These are phyloP conservation scores for Aphidius colemani DNA, from an alignment of 2,888 invertebrate genomes.

Conservation along the genomic window DNA sequence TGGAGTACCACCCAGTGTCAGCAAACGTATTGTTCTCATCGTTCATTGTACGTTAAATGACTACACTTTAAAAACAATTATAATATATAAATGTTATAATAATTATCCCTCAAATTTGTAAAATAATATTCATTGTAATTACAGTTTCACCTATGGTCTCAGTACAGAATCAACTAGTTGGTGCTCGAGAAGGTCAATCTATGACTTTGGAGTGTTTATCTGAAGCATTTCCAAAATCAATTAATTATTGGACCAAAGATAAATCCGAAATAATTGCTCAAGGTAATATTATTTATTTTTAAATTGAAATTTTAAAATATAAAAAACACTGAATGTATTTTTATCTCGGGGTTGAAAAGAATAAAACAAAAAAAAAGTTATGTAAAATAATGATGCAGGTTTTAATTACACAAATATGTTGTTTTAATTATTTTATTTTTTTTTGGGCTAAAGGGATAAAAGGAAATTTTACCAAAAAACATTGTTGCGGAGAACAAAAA, in stretches of 20 bases:
- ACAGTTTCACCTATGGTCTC: slow-evolving; percentile 66
- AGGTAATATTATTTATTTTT: slow-evolving; percentile 47
- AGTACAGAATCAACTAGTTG: slow-evolving; percentile 65
- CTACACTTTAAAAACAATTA: neutral
- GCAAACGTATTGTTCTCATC: slow-evolving; percentile 84
- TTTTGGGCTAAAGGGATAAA: too few relatives aligned
- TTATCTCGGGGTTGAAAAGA: too few relatives aligned
- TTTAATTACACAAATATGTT: too few relatives aligned
- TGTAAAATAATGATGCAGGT: too few relatives aligned
- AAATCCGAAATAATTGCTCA: slow-evolving; percentile 63
- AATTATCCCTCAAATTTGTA: neutral
- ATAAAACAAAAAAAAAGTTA: too few relatives aligned
- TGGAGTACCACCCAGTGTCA: slow-evolving; percentile 85
- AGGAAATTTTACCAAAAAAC: too few relatives aligned
- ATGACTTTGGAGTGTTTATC: slow-evolving; percentile 64
- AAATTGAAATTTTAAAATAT: slow-evolving; percentile 1
- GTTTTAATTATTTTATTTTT: too few relatives aligned
- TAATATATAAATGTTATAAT: neutral
- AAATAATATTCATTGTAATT: slow-evolving; percentile 19
- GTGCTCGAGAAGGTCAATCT: slow-evolving; percentile 62
- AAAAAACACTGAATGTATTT: neutral
- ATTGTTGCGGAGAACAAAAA: too few relatives aligned
- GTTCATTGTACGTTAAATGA: slow-evolving; percentile 77
- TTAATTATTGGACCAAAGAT: slow-evolving; percentile 66
- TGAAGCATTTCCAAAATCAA: slow-evolving; percentile 65